Conservation (phyloP, 2,113 vertebrate species). For the Sceloporus undulatus region DNA sequence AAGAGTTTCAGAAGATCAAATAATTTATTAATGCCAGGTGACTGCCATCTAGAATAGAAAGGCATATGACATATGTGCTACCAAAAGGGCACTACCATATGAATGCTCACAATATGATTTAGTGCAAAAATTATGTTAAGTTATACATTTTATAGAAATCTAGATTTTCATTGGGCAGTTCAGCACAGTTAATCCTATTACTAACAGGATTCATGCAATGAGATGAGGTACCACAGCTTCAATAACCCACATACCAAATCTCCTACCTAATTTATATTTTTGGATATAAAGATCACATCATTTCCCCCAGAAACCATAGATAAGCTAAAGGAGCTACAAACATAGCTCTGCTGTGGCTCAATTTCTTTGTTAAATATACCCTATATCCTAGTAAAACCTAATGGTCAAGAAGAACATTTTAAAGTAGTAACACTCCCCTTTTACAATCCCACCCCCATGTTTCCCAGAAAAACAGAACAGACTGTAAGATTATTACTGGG, state of each 20-base stretch:
- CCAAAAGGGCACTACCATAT: not conserved
- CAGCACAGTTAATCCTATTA: slow-evolving; percentile 45
- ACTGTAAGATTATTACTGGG: slow-evolving; percentile 18
- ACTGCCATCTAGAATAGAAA: not conserved
- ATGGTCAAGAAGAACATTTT: not conserved
- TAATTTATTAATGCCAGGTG: fast-evolving
- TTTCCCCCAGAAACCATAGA: not conserved
- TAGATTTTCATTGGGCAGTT: slow-evolving; percentile 40
- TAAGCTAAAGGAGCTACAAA: slow-evolving; percentile 19
- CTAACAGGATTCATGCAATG: not conserved
- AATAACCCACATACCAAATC: slow-evolving; percentile 41
- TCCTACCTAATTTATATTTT: slow-evolving; percentile 51
- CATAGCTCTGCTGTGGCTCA: not conserved
- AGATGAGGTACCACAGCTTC: slow-evolving; percentile 38
- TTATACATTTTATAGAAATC: slow-evolving; percentile 32
- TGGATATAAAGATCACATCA: slow-evolving; percentile 10
- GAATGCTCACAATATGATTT: not conserved
- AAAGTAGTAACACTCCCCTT: not conserved
- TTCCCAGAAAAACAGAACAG: not conserved
- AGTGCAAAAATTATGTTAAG: slow-evolving; percentile 22
- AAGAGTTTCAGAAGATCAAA: not conserved
- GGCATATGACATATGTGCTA: not conserved
- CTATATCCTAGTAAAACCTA: slow-evolving; percentile 14
- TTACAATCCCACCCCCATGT: not conserved
- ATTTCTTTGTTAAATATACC: not conserved